A percentile compares a stretch with the other conserved stretches of the same genome.
Conservation (phyloP, 64 coral and sea anemone genomes). For the Montipora cactus region DNA sequence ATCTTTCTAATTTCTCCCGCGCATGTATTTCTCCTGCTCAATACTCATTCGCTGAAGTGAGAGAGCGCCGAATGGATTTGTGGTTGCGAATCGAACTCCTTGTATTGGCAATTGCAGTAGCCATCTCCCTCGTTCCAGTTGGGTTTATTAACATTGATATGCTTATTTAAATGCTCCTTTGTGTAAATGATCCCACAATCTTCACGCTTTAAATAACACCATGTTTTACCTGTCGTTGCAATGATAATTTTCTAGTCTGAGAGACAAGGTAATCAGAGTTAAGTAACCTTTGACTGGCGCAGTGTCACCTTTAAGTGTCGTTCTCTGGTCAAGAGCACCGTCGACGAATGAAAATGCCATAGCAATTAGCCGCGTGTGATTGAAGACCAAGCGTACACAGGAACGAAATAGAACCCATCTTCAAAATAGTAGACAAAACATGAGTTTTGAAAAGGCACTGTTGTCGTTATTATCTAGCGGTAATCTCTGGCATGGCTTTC, state of each 20-base stretch:
- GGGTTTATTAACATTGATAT: too few relatives aligned
- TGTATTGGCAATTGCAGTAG: too few relatives aligned
- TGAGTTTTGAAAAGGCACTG: too few relatives aligned
- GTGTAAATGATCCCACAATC: neutral
- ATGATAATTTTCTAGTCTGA: too few relatives aligned
- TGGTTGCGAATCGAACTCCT: too few relatives aligned
- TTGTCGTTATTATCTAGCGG: neutral
- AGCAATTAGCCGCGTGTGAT: neutral
- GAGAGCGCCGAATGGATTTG: too few relatives aligned
- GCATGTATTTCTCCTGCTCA: too few relatives aligned
- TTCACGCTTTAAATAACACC: too few relatives aligned
- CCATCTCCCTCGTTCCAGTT: too few relatives aligned
- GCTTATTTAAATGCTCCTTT: neutral
- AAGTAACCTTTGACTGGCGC: constrained; percentile 11
- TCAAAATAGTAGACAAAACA: neutral
- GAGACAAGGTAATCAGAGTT: neutral
- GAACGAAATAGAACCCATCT: neutral
- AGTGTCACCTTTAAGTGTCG: constrained; percentile 32
- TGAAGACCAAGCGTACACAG: constrained; percentile 1
- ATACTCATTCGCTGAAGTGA: too few relatives aligned
- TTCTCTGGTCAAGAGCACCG: neutral
- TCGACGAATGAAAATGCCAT: neutral
- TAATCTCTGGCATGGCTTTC: neutral
- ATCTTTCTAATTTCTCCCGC: too few relatives aligned
- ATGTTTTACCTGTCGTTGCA: too few relatives aligned